Percentiles rank a stretch among this genome's conserved stretches.
phyloP scores from a whole-genome alignment of 1,140 invertebrate genomes.

The Aphaenogaster rudis region DNA sequence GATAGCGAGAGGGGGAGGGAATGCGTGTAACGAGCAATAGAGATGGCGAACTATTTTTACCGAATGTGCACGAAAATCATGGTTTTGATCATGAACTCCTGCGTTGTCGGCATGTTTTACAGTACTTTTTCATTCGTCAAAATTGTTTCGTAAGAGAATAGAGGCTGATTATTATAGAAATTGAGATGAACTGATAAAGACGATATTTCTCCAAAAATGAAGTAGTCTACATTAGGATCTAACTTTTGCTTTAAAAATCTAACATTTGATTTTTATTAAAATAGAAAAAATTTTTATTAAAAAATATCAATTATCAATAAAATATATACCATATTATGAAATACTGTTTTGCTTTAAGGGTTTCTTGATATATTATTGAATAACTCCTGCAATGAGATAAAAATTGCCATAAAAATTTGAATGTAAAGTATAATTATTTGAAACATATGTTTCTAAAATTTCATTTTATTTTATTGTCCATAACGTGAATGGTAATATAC shows the following conservation, averaged over 20 bases:
- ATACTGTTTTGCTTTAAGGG: not conserved
- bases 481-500: not conserved
- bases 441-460: not conserved
- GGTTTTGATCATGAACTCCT: conserved; percentile 23
- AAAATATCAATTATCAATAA: not conserved
- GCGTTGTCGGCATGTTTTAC: conserved; percentile 16
- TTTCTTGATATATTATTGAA: not conserved
- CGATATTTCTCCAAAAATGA: not conserved
- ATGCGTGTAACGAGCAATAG: conserved; percentile 3
- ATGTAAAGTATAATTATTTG: not conserved
- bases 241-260: not conserved
- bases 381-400: not conserved
- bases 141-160: conserved; percentile 4
- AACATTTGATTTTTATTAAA: not conserved
- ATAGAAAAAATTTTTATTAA: not conserved
- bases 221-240: not conserved
- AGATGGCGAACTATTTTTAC: conserved; percentile 60
- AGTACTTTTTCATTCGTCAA: conserved; percentile 16
- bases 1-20: not conserved
- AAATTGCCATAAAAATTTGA: not conserved
- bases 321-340: not conserved
- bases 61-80: conserved; percentile 36
- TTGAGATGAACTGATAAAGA: not conserved
- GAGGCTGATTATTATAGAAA: not conserved
- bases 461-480: not conserved